Conservation (phyloP, 2,888 invertebrate species). For the Heliconius ismenius region DNA sequence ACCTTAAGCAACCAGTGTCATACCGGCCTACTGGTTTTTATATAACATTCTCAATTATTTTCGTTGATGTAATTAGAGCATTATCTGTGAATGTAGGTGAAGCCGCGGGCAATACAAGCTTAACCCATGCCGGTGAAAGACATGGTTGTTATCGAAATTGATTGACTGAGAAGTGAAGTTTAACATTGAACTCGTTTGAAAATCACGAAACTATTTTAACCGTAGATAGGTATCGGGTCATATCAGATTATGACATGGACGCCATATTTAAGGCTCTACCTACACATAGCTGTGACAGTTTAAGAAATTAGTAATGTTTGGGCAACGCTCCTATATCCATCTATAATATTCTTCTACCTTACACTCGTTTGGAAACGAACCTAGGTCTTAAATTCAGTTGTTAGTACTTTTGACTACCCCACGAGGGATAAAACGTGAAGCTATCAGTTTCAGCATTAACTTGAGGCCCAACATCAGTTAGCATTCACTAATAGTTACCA, state of each 20-base stretch:
- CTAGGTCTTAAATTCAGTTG: not conserved
- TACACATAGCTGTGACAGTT: not conserved
- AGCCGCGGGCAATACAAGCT: slow-evolving; percentile 7
- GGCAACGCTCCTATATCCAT: too few species aligned
- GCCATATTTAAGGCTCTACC: not conserved
- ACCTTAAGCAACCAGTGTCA: slow-evolving; percentile 11
- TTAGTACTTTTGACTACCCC: not conserved
- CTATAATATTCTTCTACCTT: not conserved
- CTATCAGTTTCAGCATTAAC: not conserved
- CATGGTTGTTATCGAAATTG: slow-evolving; percentile 6
- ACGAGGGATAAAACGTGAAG: too few species aligned
- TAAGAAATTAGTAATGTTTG: not conserved
- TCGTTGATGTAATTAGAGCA: slow-evolving; percentile 2
- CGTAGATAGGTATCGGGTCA: slow-evolving; percentile 8
- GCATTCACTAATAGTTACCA: not conserved
- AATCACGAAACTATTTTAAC: slow-evolving; percentile 10
- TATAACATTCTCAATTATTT: slow-evolving; percentile 3
- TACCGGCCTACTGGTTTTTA: slow-evolving; percentile 9
- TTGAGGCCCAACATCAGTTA: not conserved
- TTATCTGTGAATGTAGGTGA: slow-evolving; percentile 17
- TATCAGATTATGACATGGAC: not conserved
- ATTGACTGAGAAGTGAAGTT: slow-evolving; percentile 15
- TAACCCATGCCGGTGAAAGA: slow-evolving; percentile 14
- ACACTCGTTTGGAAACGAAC: not conserved
- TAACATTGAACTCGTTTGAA: slow-evolving; percentile 20